A percentile compares a stretch with the other conserved stretches of the same genome.
Conservation (phyloP, 2,888 invertebrate species). For the Salpingus planirostris region DNA sequence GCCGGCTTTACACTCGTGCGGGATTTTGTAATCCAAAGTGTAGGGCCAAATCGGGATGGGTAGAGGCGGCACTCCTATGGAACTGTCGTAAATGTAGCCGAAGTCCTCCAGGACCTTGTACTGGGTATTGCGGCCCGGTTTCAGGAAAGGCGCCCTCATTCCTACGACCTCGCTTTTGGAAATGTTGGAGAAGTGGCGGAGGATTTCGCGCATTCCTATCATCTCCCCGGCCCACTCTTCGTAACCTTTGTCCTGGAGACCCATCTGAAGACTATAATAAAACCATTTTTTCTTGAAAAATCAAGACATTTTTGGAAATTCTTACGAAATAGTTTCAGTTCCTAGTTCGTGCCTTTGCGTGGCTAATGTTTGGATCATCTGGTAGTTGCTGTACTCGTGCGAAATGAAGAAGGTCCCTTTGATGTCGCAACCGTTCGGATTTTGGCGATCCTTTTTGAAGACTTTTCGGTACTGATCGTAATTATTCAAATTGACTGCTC, state of each 20-base stretch:
- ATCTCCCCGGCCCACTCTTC: slow-evolving; percentile 92
- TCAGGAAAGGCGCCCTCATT: slow-evolving; percentile 80
- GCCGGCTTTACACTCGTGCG: slow-evolving; percentile 86
- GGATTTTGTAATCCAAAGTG: slow-evolving; percentile 86
- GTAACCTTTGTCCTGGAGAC: slow-evolving; percentile 81
- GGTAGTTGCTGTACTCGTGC: slow-evolving; percentile 89
- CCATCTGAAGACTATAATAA: slow-evolving; percentile 56
- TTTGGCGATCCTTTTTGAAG: slow-evolving; percentile 67
- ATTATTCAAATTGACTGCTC: slow-evolving; percentile 87
- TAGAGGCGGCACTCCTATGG: slow-evolving; percentile 74
- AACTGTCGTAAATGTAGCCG: slow-evolving; percentile 88
- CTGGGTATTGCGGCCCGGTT: slow-evolving; percentile 88
- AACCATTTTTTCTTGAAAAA: slow-evolving; percentile 3
- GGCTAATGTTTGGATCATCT: slow-evolving; percentile 81
- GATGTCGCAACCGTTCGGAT: slow-evolving; percentile 84
- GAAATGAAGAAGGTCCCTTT: slow-evolving; percentile 90
- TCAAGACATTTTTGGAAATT: too few species aligned
- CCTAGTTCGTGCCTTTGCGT: slow-evolving; percentile 83
- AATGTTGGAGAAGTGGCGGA: slow-evolving; percentile 73
- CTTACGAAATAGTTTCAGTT: slow-evolving; percentile 64
- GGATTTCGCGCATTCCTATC: slow-evolving; percentile 87
- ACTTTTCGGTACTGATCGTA: slow-evolving; percentile 81
- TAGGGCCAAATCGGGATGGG: slow-evolving; percentile 87
- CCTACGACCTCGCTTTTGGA: slow-evolving; percentile 76
- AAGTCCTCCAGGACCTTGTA: slow-evolving; percentile 90